Base-by-base conservation (phyloP, 2,888 invertebrate species). In the Actias luna region DNA sequence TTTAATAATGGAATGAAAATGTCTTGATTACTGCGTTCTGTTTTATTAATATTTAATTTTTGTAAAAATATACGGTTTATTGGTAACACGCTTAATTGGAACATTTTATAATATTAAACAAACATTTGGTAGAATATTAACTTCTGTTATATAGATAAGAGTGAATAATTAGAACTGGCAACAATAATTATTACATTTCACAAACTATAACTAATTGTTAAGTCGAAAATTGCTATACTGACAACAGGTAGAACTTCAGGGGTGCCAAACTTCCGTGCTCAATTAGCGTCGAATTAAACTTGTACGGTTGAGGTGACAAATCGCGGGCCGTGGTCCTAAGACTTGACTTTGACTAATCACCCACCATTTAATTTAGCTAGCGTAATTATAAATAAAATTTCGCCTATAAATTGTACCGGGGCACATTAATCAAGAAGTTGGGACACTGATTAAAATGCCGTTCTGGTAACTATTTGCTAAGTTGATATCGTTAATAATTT, bases 391-490 rank as follows among this genome's bases (percentile, higher is more conserved):
- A 92, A 92, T 92, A 92, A 92, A 92, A 92, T 92, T 92, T 92
- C 82, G 81, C 84, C 92, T 84, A 91, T 92, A 92, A 92, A 92
- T 92, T 83, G 68, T 72, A 67, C 81, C 82, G 82, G 80, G 84
- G 87, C 79, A 84, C 92, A 93, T 93, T 93, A 93, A 93, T 93
- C 93, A 93, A 92, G 92, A 93, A 93, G 90, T 93, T 93, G 87
- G 86, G 93, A 93, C 93, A 91, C 92, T 93, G 93, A 93, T 93
- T 93, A 93, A 93, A 93, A 93, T 88, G 86, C 90, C 88, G 91
- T 92, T 91, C 87, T 81, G 78, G 83, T 77, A 93, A 93, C 93
- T 93, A 93, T 93, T 92, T 78, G 84, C 82, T 77, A 84, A 88
- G 87, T 89, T 89, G 87, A 90, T 90, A 89, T 87, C 86, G 92